phyloP scores from a whole-genome alignment of 2,797 vertebrate species.

The Megaceryle alcyon region DNA sequence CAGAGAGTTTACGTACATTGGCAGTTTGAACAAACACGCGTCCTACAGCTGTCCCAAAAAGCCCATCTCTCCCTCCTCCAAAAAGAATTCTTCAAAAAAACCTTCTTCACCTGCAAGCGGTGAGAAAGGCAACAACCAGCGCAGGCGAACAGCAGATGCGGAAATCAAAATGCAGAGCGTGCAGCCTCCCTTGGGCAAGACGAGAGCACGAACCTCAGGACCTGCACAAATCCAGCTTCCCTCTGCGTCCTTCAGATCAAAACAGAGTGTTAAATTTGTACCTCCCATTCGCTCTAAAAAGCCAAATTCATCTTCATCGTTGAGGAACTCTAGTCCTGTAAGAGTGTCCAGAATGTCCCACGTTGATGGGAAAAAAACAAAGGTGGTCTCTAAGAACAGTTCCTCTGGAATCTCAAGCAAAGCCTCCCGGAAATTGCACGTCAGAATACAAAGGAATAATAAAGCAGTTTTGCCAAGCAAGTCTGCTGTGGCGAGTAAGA shows the following conservation, averaged over 20 bases:
- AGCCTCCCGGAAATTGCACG: slow-evolving; percentile 74
- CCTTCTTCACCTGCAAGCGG: slow-evolving; percentile 59
- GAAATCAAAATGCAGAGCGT: slow-evolving; percentile 85
- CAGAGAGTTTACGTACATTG: slow-evolving; percentile 92
- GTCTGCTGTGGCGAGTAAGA: slow-evolving; percentile 74
- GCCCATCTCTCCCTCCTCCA: slow-evolving; percentile 83
- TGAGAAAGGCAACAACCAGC: slow-evolving; percentile 82
- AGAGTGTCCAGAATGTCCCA: slow-evolving; percentile 80
- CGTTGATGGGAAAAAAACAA: slow-evolving; percentile 74
- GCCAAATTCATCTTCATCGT: slow-evolving; percentile 68
- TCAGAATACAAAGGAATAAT: slow-evolving; percentile 86
- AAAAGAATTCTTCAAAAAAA: slow-evolving; percentile 85
- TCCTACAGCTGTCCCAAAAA: slow-evolving; percentile 94
- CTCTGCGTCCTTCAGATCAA: slow-evolving; percentile 76
- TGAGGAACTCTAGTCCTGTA: slow-evolving; percentile 80
- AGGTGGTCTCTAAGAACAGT: slow-evolving; percentile 74
- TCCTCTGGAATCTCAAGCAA: slow-evolving; percentile 77
- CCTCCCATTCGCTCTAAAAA: slow-evolving; percentile 79
- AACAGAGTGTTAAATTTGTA: slow-evolving; percentile 74
- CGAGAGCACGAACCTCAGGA: slow-evolving; percentile 87
- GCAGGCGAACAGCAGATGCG: slow-evolving; percentile 83
- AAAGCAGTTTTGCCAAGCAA: slow-evolving; percentile 82
- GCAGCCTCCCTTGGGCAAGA: slow-evolving; percentile 88
- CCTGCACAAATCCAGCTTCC: slow-evolving; percentile 69
- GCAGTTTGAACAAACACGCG: slow-evolving; percentile 93